Evolutionary conservation across 2,888 invertebrate species (phyloP).

Genomic region (Ischnus inquisitorius): DNA sequence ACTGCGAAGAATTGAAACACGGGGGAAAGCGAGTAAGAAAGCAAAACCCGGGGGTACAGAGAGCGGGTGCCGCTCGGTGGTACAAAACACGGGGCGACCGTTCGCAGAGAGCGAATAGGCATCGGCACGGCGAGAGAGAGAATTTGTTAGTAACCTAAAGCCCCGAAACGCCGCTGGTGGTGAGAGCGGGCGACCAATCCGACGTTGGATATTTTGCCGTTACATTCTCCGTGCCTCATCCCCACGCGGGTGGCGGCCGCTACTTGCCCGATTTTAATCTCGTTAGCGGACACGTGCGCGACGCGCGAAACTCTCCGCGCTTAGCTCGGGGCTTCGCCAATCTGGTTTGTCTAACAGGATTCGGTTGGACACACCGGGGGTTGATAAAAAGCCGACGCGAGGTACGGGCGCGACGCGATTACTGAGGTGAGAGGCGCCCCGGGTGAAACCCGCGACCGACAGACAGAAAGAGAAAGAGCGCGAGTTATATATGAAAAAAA

Average conservation of each 20-base stretch:
- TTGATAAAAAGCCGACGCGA: conserved; percentile 87
- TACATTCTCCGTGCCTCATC: conserved; percentile 89
- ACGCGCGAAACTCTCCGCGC: conserved; percentile 73
- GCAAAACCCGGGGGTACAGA: conserved; percentile 5
- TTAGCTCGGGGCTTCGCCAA: conserved; percentile 89
- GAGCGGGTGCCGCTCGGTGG: conserved; percentile 32
- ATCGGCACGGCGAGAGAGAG: conserved; percentile 39
- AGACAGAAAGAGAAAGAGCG: conserved; percentile 40
- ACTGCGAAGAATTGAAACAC: conserved; percentile 40
- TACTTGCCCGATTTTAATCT: conserved; percentile 88
- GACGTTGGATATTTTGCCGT: conserved; percentile 78
- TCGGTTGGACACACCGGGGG: conserved; percentile 87
- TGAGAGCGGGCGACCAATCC: conserved; percentile 35
- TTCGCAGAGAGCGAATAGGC: not conserved
- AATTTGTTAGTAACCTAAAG: conserved; percentile 35
- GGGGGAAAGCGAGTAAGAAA: not conserved
- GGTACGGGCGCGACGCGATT: conserved; percentile 81
- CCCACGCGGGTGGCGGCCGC: conserved; percentile 79
- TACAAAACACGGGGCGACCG: conserved; percentile 30
- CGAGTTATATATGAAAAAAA: conserved; percentile 6
- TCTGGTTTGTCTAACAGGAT: conserved; percentile 93
- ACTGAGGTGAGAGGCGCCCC: conserved; percentile 76
- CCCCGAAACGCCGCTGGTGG: conserved; percentile 26
- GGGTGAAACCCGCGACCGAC: conserved; percentile 68
- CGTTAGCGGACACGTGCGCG: conserved; percentile 90